Conservation (phyloP, 2,797 vertebrate species). For the Phrynocephalus guinanensis region DNA sequence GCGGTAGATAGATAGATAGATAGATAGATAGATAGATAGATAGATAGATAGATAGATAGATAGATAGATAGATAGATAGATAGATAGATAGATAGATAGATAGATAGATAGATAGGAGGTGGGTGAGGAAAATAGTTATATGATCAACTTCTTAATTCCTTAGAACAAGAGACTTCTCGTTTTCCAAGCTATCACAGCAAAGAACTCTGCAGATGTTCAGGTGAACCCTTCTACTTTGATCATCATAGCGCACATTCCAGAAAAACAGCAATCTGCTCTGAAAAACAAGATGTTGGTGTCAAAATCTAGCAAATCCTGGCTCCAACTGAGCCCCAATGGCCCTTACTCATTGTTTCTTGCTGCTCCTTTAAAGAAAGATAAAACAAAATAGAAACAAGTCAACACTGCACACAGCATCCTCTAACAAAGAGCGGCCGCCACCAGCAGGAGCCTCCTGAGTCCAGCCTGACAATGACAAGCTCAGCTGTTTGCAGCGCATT, state of each 20-base stretch:
- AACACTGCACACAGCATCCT: background rate
- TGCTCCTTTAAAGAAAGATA: background rate
- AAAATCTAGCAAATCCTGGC: background rate
- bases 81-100: too few species aligned
- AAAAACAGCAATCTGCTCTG: background rate
- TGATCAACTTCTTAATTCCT: too few species aligned
- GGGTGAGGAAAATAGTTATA: too few species aligned
- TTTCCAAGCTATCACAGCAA: background rate
- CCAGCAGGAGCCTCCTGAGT: constrained; percentile 12
- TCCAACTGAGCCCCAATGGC: background rate
- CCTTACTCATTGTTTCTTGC: background rate
- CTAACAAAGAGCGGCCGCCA: background rate
- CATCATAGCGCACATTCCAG: background rate
- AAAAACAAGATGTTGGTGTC: background rate
- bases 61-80: too few species aligned
- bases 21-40: too few species aligned
- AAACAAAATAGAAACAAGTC: background rate
- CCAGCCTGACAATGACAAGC: constrained; percentile 13
- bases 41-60: too few species aligned
- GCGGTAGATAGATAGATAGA: too few species aligned
- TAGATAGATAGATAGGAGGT: too few species aligned
- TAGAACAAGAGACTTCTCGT: too few species aligned
- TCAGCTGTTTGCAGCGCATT: constrained; percentile 34
- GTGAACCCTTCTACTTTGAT: background rate
- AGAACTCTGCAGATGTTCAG: background rate